A percentile compares a stretch with the other conserved stretches of the same genome.
Evolutionary conservation across 2,888 invertebrate genomes (phyloP).

Genomic region (Dastarcus helophoroides): DNA sequence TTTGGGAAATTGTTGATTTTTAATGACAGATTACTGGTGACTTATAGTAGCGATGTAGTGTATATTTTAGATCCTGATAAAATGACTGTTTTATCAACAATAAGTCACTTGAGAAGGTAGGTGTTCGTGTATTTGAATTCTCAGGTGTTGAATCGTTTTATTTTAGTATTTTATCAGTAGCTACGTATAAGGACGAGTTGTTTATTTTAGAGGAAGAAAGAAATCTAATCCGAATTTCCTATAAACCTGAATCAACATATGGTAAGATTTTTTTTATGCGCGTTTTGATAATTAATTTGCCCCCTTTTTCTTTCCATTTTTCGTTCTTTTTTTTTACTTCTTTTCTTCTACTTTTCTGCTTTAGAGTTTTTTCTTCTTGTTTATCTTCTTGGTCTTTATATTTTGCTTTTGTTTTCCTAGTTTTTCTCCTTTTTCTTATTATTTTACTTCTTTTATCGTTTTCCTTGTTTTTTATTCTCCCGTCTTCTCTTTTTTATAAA

Average conservation of each 20-base stretch:
- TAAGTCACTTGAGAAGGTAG: slow-evolving; percentile 51
- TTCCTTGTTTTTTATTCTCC: too few relatives aligned
- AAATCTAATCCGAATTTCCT: slow-evolving; percentile 66
- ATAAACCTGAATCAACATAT: slow-evolving; percentile 49
- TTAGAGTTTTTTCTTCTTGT: slow-evolving; percentile 1
- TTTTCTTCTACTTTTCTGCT: slow-evolving; percentile 1
- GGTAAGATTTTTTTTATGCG: slow-evolving; percentile 24
- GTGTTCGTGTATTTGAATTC: slow-evolving; percentile 18
- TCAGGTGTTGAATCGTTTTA: slow-evolving; percentile 7
- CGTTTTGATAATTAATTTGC: too few relatives aligned
- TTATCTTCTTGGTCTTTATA: too few relatives aligned
- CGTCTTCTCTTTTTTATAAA: too few relatives aligned
- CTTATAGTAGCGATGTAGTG: slow-evolving; percentile 58
- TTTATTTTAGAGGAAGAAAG: slow-evolving; percentile 73
- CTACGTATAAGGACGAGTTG: slow-evolving; percentile 60
- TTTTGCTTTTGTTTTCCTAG: too few relatives aligned
- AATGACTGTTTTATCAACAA: slow-evolving; percentile 53
- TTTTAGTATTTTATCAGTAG: slow-evolving; percentile 45
- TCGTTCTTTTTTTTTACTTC: too few relatives aligned
- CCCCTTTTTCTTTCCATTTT: too few relatives aligned
- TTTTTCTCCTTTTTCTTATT: too few relatives aligned
- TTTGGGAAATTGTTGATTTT: slow-evolving; percentile 57
- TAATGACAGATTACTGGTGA: slow-evolving; percentile 59
- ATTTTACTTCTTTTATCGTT: too few relatives aligned
- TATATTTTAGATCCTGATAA: slow-evolving; percentile 66